phyloP scores from a whole-genome alignment of 2,113 vertebrate species.

The Panthera tigris region DNA sequence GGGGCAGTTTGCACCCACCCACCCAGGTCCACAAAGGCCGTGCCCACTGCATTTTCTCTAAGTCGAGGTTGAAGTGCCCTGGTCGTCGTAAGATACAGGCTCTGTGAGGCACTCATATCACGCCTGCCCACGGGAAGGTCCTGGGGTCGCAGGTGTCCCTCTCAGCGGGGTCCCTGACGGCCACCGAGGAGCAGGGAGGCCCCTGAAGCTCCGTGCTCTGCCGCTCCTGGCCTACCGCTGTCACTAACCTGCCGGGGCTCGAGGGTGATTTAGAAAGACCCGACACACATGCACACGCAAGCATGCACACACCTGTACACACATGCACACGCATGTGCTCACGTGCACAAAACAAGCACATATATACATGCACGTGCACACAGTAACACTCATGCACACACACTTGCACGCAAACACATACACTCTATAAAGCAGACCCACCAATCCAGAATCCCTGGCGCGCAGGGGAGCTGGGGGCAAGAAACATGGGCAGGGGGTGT shows the following conservation, averaged over 20 bases:
- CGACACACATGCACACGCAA: background rate
- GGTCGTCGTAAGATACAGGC: background rate
- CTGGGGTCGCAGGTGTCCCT: background rate
- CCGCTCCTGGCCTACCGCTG: rapidly evolving
- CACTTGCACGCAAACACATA: background rate
- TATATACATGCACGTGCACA: background rate
- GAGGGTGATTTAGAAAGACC: background rate
- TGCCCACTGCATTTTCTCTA: background rate
- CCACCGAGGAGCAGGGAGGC: background rate
- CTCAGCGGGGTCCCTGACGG: background rate
- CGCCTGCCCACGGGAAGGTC: background rate
- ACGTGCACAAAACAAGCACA: background rate
- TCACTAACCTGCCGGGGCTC: too few species aligned
- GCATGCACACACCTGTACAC: background rate
- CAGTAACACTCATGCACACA: too few species aligned
- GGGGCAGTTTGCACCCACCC: background rate
- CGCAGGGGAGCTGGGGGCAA: background rate
- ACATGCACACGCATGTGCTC: background rate
- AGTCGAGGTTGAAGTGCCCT: background rate
- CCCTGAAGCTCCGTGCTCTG: background rate
- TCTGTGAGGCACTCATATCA: background rate
- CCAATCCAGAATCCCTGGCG: background rate
- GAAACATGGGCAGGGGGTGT: background rate
- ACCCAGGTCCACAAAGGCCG: background rate
- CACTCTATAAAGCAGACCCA: background rate